Evolutionary conservation across 2,797 vertebrate species (phyloP), one percentile per base, ranked within the genome.

Genomic region (Myotis findleyi): DNA sequence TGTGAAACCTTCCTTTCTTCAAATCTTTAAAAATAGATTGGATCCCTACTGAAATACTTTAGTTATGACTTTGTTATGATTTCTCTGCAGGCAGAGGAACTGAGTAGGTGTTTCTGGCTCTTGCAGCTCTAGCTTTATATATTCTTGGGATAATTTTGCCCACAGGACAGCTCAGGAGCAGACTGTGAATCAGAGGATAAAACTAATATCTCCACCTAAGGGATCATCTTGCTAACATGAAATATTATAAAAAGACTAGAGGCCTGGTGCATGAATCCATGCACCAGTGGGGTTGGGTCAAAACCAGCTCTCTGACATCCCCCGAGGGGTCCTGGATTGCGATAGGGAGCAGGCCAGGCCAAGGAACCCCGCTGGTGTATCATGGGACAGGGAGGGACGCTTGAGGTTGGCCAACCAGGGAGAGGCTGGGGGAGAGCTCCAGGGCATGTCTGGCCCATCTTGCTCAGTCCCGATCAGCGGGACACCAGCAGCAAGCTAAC

Each of bases 11-110:
- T 87, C n/a, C 76, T 80, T 83, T 89, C 80, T 84, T 87, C n/a
- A 49, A 64, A 38, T 83, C 82, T 77, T 95, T 88, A 90, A 92
- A 97, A 90, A 89, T 77, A 92, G 25, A 36, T 59, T 73, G 69
- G 38, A 47, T 17, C 10, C 41, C 83, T 71, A 62, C 18, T 92
- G 77, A 95, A 90, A 84, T 36, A 23, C 69, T 85, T 94, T 86
- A 69, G 69, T 86, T 88, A 66, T 44, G 47, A 93, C 83, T 95
- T 91, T 66, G 49, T 66, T 86, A 44, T 64, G 30, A 73, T 64
- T 93, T 77, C 44, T 93, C 38, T 69, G 7, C 14, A 87, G 82
- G 27, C 51, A 82, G 38, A 95, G 53, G 64, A 96, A 72, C 27
- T 88, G 23, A 89, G 76, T 84, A 76, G 73, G 49, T 89, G 59